Evolutionary conservation across 2,888 invertebrate species (phyloP).

Genomic region (Diplolepis rosae): DNA sequence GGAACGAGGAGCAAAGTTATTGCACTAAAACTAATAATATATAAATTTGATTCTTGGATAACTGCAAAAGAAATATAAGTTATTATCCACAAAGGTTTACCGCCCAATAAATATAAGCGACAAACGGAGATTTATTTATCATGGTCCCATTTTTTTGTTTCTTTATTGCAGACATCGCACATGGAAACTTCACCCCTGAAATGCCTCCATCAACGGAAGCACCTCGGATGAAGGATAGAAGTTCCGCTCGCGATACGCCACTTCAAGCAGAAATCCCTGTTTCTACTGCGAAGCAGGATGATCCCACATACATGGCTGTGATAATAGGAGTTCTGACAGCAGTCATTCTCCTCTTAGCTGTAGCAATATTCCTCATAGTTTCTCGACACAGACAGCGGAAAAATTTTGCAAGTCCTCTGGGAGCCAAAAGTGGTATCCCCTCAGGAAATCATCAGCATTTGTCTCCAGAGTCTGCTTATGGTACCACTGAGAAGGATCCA

Average conservation of each 20-base stretch:
- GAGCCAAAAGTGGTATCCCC: slow-evolving; percentile 73
- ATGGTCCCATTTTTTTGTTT: background rate
- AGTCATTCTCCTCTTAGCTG: slow-evolving; percentile 76
- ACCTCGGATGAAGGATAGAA: slow-evolving; percentile 64
- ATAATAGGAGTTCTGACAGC: slow-evolving; percentile 77
- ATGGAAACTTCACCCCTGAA: slow-evolving; percentile 77
- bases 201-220: slow-evolving; percentile 71
- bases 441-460: slow-evolving; percentile 72
- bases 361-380: slow-evolving; percentile 77
- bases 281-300: slow-evolving; percentile 74
- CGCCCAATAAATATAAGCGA: too few species aligned
- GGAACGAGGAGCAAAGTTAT: background rate
- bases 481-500: slow-evolving; percentile 75
- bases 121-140: background rate
- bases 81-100: background rate
- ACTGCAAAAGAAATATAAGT: background rate
- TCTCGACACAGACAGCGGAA: slow-evolving; percentile 75
- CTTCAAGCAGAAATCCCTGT: slow-evolving; percentile 70
- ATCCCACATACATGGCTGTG: slow-evolving; percentile 76
- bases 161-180: slow-evolving; percentile 74
- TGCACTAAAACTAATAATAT: background rate
- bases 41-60: background rate
- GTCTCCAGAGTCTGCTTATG: slow-evolving; percentile 76
- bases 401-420: slow-evolving; percentile 74
- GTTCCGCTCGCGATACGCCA: slow-evolving; percentile 60